Conservation (phyloP, 1,140 invertebrate species). For the Brachionus rotundiformis region DNA sequence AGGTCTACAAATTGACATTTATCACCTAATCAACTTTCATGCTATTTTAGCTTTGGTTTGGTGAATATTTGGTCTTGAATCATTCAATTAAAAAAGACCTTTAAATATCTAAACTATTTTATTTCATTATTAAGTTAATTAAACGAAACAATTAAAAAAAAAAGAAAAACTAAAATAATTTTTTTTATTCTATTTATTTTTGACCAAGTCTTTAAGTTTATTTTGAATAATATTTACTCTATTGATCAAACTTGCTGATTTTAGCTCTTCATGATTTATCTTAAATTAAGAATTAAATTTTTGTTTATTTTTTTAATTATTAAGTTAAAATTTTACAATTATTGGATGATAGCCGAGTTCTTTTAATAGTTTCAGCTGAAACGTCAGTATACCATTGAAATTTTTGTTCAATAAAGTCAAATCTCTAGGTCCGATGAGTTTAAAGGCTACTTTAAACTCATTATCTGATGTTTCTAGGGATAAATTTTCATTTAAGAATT, state of each 20-base stretch:
- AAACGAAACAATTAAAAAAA: constrained; percentile 12
- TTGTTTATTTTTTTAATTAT: too few species aligned
- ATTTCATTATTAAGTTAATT: not conserved
- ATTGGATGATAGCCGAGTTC: constrained; percentile 24
- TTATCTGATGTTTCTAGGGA: constrained; percentile 26
- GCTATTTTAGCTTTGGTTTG: too few species aligned
- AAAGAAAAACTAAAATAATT: not conserved
- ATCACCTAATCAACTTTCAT: too few species aligned
- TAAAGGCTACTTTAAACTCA: constrained; percentile 30
- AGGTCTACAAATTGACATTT: too few species aligned
- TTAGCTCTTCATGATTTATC: constrained; percentile 38
- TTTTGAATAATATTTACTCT: constrained; percentile 36
- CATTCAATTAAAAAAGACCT: too few species aligned
- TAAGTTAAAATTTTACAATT: constrained; percentile 18
- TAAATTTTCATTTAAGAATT: not conserved
- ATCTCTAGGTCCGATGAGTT: not conserved
- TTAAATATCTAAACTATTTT: too few species aligned
- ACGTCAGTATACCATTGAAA: not conserved
- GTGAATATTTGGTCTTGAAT: too few species aligned
- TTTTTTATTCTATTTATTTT: not conserved
- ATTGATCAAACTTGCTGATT: constrained; percentile 29
- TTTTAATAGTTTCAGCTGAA: constrained; percentile 37
- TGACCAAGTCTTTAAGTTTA: constrained; percentile 42
- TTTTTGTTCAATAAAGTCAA: not conserved
- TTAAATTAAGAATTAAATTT: too few species aligned